Evolutionary conservation across 2,888 invertebrate genomes (phyloP), one percentile per base, ranked within the genome.

Genomic region (Meiosimyza decipiens): DNA sequence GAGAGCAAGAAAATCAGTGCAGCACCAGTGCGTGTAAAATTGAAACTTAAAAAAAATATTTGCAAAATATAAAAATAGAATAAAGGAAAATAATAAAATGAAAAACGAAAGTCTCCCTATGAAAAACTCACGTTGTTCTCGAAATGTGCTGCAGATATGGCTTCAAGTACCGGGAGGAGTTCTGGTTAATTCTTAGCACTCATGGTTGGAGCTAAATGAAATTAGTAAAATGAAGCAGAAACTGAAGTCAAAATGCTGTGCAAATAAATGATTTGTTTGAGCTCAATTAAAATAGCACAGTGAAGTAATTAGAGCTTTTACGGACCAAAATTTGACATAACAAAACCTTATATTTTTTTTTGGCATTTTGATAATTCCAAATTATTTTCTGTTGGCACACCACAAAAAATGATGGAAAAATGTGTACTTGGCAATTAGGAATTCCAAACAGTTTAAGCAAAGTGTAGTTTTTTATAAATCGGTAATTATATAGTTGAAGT

Each of bases 21-120:
- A 71, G 65, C 60, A 15, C 73, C 78, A 80, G 77, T 83, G 83
- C 82, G 83, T 84, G 84, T 82, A 82, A 79, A 82, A 79, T 78
- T 81, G 79, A 83, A 83, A 82, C 84, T 79, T 81, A 78, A 80
- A 79, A 80, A 80, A 82, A 80, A 80, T 82, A 33, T 62, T 3
- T 62, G 62, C 62, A 15, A 15, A 28, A 33, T 11, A 9, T 63
- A 54, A 51, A 63, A 54, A 47, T 65, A 65, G 54, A 13, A 40
- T 52, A 3, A 65, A 47, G 28, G n/a, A 15, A 13, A 22, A 7
- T 18, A 18, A n/a, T 22, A 50, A 65, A 65, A 65, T 40, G 33
- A 33, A 57, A 16, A 15, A 50, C 16, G 28, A 6, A 52, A 16
- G 18, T 18, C 59, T 40, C 40, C 40, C 40, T 9, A 40, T 40